These are phyloP conservation scores for Pandemis heparana DNA, from an alignment of 2,888 invertebrate genomes.

Conservation along the genomic window DNA sequence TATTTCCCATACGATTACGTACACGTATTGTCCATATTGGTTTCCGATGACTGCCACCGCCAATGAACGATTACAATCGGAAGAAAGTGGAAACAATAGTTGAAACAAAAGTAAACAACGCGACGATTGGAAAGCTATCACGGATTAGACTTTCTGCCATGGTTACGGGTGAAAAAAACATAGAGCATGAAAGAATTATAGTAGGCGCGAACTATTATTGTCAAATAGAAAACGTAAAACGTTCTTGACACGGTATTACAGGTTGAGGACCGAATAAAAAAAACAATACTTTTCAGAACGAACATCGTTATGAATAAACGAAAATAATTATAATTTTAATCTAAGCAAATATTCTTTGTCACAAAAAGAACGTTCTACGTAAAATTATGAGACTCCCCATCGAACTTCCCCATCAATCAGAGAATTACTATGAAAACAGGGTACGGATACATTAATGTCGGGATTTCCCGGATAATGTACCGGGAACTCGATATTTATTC, in stretches of 20 bases:
- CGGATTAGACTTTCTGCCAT: constrained; percentile 25
- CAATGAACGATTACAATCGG: constrained; percentile 14
- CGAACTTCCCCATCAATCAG: neutral
- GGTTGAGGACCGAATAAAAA: neutral
- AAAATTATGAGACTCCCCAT: constrained; percentile 11
- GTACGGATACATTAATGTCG: constrained; percentile 44
- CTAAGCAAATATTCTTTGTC: neutral
- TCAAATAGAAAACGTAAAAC: neutral
- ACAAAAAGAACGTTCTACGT: constrained; percentile 19
- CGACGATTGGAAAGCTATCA: constrained; percentile 35
- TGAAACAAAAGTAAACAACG: constrained; percentile 33
- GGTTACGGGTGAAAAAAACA: constrained; percentile 9
- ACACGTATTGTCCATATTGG: constrained; percentile 29
- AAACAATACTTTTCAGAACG: no score
- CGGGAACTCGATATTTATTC: constrained; percentile 39
- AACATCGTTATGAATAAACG: no score
- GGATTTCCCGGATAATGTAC: constrained; percentile 52
- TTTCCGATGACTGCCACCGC: constrained; percentile 1
- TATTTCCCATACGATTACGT: constrained; percentile 41
- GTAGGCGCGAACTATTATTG: neutral
- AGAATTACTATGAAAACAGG: neutral
- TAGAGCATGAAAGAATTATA: neutral
- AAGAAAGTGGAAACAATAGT: constrained; percentile 37
- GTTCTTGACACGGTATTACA: neutral
- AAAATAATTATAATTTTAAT: no score